Evolutionary conservation across 2,797 vertebrate genomes (phyloP).

Genomic region (Gymnodraco acuticeps): DNA sequence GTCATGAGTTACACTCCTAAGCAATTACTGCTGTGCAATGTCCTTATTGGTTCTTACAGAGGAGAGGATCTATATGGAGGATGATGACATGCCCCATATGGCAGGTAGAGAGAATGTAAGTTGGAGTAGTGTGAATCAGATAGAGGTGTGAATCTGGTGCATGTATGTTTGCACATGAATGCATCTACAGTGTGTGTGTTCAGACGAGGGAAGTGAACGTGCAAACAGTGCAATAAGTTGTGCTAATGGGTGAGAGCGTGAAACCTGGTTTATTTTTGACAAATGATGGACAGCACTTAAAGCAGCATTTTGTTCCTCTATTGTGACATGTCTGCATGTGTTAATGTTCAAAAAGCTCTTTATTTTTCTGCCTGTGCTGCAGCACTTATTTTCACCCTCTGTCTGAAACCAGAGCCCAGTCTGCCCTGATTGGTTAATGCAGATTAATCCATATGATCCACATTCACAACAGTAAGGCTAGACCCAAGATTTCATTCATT

Average conservation of each 20-base stretch:
- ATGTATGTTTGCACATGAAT: background rate
- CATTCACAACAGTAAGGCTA: too few relatives aligned
- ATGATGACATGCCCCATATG: conserved; percentile 59
- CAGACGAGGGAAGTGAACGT: conserved; percentile 75
- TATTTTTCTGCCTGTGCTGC: too few relatives aligned
- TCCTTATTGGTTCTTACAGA: conserved; percentile 62
- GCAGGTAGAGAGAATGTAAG: conserved; percentile 24
- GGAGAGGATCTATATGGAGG: conserved; percentile 52
- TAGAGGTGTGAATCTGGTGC: conserved; percentile 38
- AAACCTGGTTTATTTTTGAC: conserved; percentile 20
- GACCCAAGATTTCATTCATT: too few relatives aligned
- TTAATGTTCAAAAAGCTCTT: too few relatives aligned
- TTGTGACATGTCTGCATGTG: too few relatives aligned
- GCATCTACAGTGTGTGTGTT: conserved; percentile 25
- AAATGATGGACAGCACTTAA: conserved; percentile 18
- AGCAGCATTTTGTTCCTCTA: background rate
- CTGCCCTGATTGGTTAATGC: too few relatives aligned
- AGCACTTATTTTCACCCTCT: too few relatives aligned
- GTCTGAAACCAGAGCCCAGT: too few relatives aligned
- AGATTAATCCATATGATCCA: too few relatives aligned
- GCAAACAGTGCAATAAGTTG: conserved; percentile 78
- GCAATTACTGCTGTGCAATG: conserved; percentile 73
- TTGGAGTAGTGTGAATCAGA: conserved; percentile 25
- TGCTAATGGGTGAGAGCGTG: conserved; percentile 38
- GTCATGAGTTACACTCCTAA: conserved; percentile 76